Conservation (phyloP, 53 echinoderm and acorn worm genomes). For the Echinarachnius parma region DNA sequence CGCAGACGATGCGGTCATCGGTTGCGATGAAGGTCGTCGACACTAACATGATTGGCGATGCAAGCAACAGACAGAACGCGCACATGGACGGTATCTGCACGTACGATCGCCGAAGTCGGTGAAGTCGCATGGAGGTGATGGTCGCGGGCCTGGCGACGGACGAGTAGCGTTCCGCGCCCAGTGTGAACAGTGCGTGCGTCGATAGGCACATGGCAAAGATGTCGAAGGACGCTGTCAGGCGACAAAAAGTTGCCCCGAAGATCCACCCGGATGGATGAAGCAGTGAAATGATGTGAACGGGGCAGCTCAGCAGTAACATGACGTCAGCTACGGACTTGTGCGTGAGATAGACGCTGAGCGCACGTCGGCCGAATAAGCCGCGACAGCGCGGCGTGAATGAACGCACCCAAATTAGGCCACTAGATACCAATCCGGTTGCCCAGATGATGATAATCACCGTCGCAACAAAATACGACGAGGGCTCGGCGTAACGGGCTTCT, state of each 20-base stretch:
- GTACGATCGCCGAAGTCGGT: constrained; percentile 8
- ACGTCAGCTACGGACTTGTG: constrained; percentile 66
- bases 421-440: constrained; percentile 46
- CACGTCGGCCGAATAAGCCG: constrained; percentile 27
- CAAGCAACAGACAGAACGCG: constrained; percentile 37
- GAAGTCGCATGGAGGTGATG: constrained; percentile 11
- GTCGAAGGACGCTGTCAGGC: constrained; percentile 56
- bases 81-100: constrained; percentile 48
- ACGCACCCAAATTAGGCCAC: constrained; percentile 43
- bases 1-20: constrained; percentile 48
- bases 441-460: constrained; percentile 39
- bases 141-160: constrained; percentile 37
- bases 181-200: constrained; percentile 51
- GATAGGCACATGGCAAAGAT: constrained; percentile 52
- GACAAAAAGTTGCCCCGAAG: constrained; percentile 49
- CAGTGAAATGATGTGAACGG: constrained; percentile 54
- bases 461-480: not conserved
- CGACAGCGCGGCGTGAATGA: constrained; percentile 15
- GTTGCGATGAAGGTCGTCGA: constrained; percentile 8
- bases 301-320: constrained; percentile 47
- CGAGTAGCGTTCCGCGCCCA: constrained; percentile 48
- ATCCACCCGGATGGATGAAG: constrained; percentile 31
- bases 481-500: no score
- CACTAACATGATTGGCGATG: constrained; percentile 35
- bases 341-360: constrained; percentile 55